phyloP scores from a whole-genome alignment of 2,113 vertebrate species.

The Oncorhynchus keta region DNA sequence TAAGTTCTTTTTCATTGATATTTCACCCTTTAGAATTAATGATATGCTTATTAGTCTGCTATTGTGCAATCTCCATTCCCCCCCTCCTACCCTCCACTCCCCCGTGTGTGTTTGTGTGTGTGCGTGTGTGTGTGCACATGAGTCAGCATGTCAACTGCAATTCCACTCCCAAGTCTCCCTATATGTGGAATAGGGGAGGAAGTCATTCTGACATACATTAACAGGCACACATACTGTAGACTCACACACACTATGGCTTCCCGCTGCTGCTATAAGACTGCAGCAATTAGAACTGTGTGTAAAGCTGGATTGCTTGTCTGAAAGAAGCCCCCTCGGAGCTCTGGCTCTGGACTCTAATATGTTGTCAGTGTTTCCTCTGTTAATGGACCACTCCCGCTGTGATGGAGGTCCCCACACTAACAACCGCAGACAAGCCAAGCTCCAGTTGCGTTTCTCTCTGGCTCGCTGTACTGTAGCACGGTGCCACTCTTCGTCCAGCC shows the following conservation, averaged over 20 bases:
- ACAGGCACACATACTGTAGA: background rate
- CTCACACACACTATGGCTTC: background rate
- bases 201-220: background rate
- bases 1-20: background rate
- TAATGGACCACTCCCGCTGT: background rate
- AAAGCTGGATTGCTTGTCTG: background rate
- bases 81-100: too few relatives aligned
- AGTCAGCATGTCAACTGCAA: background rate
- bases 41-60: slow-evolving; percentile 6
- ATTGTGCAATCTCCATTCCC: background rate
- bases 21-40: slow-evolving; percentile 18
- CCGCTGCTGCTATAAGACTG: background rate
- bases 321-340: background rate
- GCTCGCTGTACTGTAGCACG: background rate
- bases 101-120: background rate
- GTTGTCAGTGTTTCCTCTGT: slow-evolving; percentile 2
- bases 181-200: too few relatives aligned
- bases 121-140: background rate
- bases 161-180: background rate
- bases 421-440: background rate
- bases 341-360: background rate
- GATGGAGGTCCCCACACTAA: background rate
- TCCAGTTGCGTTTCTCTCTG: background rate
- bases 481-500: background rate
- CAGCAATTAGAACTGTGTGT: background rate